Evolutionary conservation across 2,888 invertebrate species (phyloP).

Genomic region (Physocephala rufipes): DNA sequence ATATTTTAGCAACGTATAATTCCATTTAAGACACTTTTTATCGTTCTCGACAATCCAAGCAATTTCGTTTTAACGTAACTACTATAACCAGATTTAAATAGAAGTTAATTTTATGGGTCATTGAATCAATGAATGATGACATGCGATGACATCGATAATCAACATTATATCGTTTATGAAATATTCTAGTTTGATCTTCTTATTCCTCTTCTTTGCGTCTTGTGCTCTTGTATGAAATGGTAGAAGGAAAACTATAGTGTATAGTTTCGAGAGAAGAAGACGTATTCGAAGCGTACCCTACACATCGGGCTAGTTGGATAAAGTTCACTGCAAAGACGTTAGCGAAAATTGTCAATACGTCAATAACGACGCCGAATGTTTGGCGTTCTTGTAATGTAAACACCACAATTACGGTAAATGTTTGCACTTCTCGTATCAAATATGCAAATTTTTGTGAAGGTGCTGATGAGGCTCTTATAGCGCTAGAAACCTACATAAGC

Average conservation of each 20-base stretch:
- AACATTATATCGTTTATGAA: constrained; percentile 1
- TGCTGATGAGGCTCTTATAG: not conserved
- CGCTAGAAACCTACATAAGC: not conserved
- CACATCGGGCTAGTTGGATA: not conserved
- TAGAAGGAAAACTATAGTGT: too few species aligned
- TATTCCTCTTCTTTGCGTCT: too few species aligned
- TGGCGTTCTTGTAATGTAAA: constrained; percentile 41
- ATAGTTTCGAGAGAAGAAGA: too few species aligned
- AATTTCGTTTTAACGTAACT: too few species aligned
- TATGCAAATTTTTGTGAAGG: constrained; percentile 40
- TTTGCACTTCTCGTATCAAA: constrained; percentile 49
- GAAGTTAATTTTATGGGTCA: too few species aligned
- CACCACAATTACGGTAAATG: constrained; percentile 55
- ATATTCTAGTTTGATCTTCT: too few species aligned
- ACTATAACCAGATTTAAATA: too few species aligned
- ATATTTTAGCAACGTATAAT: too few species aligned
- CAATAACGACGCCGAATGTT: constrained; percentile 33
- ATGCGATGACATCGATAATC: not conserved
- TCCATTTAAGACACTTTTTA: too few species aligned
- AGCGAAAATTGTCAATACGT: not conserved
- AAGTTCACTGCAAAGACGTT: not conserved
- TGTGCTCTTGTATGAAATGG: too few species aligned
- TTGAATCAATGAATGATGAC: too few species aligned
- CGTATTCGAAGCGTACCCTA: not conserved
- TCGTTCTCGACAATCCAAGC: too few species aligned